Base-by-base conservation (phyloP, 2,888 invertebrate genomes). In the Dendrolimus houi region DNA sequence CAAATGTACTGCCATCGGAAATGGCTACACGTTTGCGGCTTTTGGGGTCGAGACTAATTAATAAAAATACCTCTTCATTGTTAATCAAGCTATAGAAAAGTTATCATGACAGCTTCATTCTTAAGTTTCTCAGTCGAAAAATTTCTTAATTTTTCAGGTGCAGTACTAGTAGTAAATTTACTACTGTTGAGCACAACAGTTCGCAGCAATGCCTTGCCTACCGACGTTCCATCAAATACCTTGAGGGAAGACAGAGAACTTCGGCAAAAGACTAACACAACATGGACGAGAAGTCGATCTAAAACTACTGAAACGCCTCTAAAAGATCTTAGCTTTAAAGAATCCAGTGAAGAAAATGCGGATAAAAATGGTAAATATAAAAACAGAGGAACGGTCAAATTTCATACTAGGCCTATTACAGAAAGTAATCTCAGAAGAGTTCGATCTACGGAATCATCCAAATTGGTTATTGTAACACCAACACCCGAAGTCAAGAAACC, bases 281-380 rank as follows among this genome's bases (percentile, higher is more conserved):
- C 72, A 57, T 80, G 79, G 77, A 62, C 65, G 1, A 81, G 75
- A 55, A 74, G 63, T 57, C 77, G 71, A 69, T 69, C 77, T 9
- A 84, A 81, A 60, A 72, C 72, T 41, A 81, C 78, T 40, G 87
- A 90, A 61, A 69, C 79, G 62, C 83, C 87, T 52, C 71, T 87
- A 8, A 90, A 90, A 57, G 90, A 90, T 71, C 68, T 90, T 52
- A 81, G 79, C 57, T 79, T 82, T 55, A 87, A 88, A 71, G 87
- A 85, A 56, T 72, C 82, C 6, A 79, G 76, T 12, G 88, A 88
- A 68, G 90, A 89, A 68, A 77, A 85, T 58, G 77, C 84, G 53
- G 88, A 88, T 52, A 87, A 87, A 71, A 88, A 89, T 71, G 84
- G 83, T n/a, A 90, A 88, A 77, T 86, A 87, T 62, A 90, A 88